phyloP scores from a whole-genome alignment of 2,888 invertebrate genomes.

The Drosophila pseudotalamancana region DNA sequence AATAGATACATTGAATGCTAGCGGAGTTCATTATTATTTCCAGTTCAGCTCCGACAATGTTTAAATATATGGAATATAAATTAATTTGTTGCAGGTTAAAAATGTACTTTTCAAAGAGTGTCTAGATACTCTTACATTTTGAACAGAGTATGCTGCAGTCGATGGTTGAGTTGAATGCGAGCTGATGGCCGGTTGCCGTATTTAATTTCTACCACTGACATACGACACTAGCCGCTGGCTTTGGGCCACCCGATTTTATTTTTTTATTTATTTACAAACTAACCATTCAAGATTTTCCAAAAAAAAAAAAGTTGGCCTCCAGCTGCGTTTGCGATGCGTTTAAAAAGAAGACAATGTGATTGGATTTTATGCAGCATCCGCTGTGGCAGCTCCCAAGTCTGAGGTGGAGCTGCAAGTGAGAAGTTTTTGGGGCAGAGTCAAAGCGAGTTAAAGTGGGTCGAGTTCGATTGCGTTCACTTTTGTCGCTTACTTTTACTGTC shows the following conservation, averaged over 20 bases:
- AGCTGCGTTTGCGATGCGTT: slow-evolving; percentile 40
- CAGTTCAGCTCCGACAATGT: too few relatives aligned
- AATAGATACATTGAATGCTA: background rate
- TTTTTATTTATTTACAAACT: slow-evolving; percentile 5
- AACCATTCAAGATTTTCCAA: slow-evolving; percentile 34
- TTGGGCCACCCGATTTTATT: slow-evolving; percentile 69
- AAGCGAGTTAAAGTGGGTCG: slow-evolving; percentile 50
- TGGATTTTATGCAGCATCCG: slow-evolving; percentile 13
- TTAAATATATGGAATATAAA: too few relatives aligned
- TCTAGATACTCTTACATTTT: background rate
- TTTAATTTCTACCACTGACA: slow-evolving; percentile 59
- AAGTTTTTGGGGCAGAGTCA: slow-evolving; percentile 15
- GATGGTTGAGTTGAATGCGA: background rate
- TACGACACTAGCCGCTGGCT: slow-evolving; percentile 64
- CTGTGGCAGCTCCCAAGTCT: background rate
- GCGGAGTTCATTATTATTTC: too few relatives aligned
- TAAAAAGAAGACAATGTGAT: slow-evolving; percentile 25
- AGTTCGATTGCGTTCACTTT: slow-evolving; percentile 72
- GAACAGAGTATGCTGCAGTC: background rate
- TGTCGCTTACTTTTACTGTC: slow-evolving; percentile 77
- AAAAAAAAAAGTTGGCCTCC: slow-evolving; percentile 25
- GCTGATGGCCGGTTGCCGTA: slow-evolving; percentile 38
- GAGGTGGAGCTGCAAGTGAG: slow-evolving; percentile 8
- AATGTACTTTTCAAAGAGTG: too few relatives aligned
- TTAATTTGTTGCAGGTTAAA: too few relatives aligned